These are phyloP conservation scores for Pitangus sulphuratus DNA, from an alignment of 2,797 vertebrate genomes.

Conservation along the genomic window DNA sequence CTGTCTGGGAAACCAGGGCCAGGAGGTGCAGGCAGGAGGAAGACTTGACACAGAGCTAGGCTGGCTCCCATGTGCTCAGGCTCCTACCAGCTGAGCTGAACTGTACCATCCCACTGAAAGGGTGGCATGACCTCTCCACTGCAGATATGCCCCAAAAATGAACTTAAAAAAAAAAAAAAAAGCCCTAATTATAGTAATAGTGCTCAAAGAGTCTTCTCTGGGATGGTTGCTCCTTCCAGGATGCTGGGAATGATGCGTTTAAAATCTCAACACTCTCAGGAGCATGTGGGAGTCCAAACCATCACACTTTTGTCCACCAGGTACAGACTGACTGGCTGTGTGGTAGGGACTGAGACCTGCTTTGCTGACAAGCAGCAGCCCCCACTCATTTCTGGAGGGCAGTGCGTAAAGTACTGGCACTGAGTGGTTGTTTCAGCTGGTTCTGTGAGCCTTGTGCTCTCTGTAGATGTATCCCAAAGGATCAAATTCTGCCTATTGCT, in stretches of 20 bases:
- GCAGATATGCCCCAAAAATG: background rate
- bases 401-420: background rate
- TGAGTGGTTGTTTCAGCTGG: accelerated
- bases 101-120: background rate
- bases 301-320: background rate
- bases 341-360: background rate
- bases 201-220: background rate
- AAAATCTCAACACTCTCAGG: background rate
- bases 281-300: background rate
- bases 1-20: background rate
- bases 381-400: background rate
- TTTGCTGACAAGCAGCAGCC: background rate
- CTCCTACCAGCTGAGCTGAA: background rate
- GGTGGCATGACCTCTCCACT: accelerated
- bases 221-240: background rate
- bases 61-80: background rate
- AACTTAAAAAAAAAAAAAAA: background rate
- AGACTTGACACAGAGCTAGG: background rate
- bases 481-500: background rate
- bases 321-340: accelerated
- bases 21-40: background rate
- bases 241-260: background rate
- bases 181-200: background rate
- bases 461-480: background rate
- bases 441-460: background rate